A percentile compares a stretch with the other conserved stretches of the same genome.
Conservation (phyloP, 2,113 vertebrate genomes). For the Chunga burmeisteri region DNA sequence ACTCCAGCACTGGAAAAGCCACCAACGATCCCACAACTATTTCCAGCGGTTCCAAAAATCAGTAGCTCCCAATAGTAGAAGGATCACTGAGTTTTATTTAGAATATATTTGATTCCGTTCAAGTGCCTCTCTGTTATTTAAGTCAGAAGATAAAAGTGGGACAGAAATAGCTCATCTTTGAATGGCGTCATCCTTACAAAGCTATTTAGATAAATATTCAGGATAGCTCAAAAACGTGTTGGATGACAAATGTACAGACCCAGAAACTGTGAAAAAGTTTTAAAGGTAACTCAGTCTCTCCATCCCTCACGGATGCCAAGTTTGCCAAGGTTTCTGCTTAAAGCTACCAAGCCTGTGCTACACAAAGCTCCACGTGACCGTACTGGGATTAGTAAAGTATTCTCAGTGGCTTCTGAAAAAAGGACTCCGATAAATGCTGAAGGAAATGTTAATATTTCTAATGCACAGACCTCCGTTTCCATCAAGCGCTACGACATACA, state of each 20-base stretch:
- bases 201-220: neutral
- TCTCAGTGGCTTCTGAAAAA: neutral
- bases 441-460: neutral
- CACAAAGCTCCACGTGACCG: neutral
- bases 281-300: neutral
- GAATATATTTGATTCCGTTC: neutral
- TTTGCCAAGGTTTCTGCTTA: neutral
- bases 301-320: accelerated
- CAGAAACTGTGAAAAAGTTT: neutral
- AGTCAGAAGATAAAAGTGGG: neutral
- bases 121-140: neutral
- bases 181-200: neutral
- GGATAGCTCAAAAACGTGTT: neutral
- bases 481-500: accelerated
- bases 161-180: neutral
- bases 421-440: neutral
- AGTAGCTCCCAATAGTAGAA: neutral
- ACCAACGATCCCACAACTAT: neutral
- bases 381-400: neutral
- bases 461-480: neutral
- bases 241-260: neutral
- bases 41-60: neutral
- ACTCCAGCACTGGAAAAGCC: neutral
- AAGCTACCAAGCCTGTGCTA: accelerated
- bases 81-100: neutral